Base-by-base conservation (phyloP, 2,113 vertebrate genomes). In the Phylloscopus trochilus region DNA sequence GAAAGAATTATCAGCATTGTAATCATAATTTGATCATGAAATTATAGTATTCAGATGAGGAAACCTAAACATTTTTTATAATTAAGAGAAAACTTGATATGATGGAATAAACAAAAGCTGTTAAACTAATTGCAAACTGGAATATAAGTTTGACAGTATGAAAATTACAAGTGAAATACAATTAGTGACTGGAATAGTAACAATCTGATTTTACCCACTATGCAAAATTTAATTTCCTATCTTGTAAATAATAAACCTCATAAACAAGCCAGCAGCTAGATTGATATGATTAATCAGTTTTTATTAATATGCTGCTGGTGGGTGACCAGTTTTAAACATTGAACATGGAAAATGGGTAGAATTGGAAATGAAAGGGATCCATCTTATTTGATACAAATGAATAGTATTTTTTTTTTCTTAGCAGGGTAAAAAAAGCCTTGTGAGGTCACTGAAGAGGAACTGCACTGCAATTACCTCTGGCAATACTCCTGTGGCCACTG, bases 181-280 rank as follows among this genome's bases (percentile, higher is more conserved):
- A 88, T 90, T 95, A 95, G 92, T 87, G 39, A 67, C 19, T 90
- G 58, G 46, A 82, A 89, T 88, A 90, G 39, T 76, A 84, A 82
- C 79, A 91, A 83, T 83, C 51, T 88, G 41, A 91, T 73, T 91
- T 73, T 95, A 77, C 44, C 91, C 37, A 24, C n/a, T 77, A 17
- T 64, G 73, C 66, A 63, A 83, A 73, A 22, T 41, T 82, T 82
- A 63, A 76, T 96, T 91, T 97, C 59, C 55, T 90, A 22, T 77
- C 39, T 64, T 89, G 64, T 91, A 91, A 94, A 84, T 83, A 72
- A 81, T n/a, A 72, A 79, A 51, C 52, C 39, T 92, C 80, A 75
- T 67, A 89, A 83, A 83, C 49, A 91, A 83, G 31, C 64, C 31
- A 76, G 49, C 33, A 52, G 9, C 37, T 60, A 92, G 35, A 86